A percentile compares a stretch with the other conserved stretches of the same genome.
Conservation (phyloP, 2,888 invertebrate species). For the Muschampia staudingeri region DNA sequence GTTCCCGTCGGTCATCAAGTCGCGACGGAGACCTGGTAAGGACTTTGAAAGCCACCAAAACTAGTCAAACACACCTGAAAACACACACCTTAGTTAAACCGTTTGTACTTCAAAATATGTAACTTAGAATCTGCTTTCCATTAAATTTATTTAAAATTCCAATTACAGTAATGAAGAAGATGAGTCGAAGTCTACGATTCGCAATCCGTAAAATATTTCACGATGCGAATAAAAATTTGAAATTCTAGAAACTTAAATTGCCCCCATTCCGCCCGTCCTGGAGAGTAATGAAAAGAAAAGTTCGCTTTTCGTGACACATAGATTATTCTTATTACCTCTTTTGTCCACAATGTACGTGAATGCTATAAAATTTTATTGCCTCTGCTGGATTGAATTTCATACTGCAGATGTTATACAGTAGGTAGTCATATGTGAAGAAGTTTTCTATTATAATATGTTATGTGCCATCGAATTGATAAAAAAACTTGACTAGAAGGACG, state of each 20-base stretch:
- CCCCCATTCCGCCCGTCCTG: slow-evolving; percentile 75
- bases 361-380: slow-evolving; percentile 85
- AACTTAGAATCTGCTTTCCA: not conserved
- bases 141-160: not conserved
- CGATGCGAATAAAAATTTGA: slow-evolving; percentile 69
- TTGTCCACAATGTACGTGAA: slow-evolving; percentile 85
- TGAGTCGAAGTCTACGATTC: slow-evolving; percentile 29
- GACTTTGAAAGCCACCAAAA: too few species aligned
- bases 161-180: slow-evolving; percentile 39
- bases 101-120: too few species aligned
- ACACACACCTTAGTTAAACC: too few species aligned
- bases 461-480: not conserved
- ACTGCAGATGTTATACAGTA: slow-evolving; percentile 3
- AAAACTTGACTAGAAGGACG: not conserved
- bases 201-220: slow-evolving; percentile 55
- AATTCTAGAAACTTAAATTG: slow-evolving; percentile 73
- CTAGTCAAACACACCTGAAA: too few species aligned
- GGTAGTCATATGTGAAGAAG: not conserved
- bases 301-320: slow-evolving; percentile 83
- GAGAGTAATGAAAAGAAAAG: slow-evolving; percentile 84
- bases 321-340: slow-evolving; percentile 83
- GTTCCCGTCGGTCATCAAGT: too few species aligned
- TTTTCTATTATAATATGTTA: not conserved
- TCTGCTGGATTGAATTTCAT: slow-evolving; percentile 77
- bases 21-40: too few species aligned